Conservation (phyloP, 2,113 vertebrate genomes). For the Geococcyx californianus region DNA sequence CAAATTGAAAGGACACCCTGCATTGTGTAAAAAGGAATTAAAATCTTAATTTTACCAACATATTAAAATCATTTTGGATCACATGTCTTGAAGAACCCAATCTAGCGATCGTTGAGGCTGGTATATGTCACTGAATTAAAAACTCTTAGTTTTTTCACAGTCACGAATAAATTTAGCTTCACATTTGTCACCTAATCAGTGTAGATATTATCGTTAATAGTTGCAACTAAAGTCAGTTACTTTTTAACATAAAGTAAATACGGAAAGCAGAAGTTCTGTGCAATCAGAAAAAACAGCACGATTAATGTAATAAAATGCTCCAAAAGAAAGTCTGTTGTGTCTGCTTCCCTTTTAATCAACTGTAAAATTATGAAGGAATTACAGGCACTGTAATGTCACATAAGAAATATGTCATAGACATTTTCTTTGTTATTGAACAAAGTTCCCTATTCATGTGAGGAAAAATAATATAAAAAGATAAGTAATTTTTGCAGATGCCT, state of each 20-base stretch:
- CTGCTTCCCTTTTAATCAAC: conserved; percentile 48
- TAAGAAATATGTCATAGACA: neutral
- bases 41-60: neutral
- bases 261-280: conserved; percentile 33
- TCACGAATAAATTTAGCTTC: neutral
- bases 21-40: neutral
- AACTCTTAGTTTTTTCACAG: neutral
- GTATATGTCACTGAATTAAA: neutral
- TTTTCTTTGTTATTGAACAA: neutral
- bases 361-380: conserved; percentile 19
- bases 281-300: conserved; percentile 41
- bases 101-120: neutral
- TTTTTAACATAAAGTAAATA: conserved; percentile 25
- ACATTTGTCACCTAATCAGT: conserved; percentile 35
- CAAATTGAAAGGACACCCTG: neutral
- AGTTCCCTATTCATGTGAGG: neutral
- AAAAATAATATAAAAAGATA: neutral
- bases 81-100: neutral
- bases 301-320: conserved; percentile 54
- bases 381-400: neutral
- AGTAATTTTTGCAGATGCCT: neutral
- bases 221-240: neutral
- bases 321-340: conserved; percentile 28
- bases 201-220: conserved; percentile 64
- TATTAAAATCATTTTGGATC: neutral